These are phyloP conservation scores for Achatina immaculata DNA, from an alignment of 1,140 invertebrate species.

Conservation along the genomic window DNA sequence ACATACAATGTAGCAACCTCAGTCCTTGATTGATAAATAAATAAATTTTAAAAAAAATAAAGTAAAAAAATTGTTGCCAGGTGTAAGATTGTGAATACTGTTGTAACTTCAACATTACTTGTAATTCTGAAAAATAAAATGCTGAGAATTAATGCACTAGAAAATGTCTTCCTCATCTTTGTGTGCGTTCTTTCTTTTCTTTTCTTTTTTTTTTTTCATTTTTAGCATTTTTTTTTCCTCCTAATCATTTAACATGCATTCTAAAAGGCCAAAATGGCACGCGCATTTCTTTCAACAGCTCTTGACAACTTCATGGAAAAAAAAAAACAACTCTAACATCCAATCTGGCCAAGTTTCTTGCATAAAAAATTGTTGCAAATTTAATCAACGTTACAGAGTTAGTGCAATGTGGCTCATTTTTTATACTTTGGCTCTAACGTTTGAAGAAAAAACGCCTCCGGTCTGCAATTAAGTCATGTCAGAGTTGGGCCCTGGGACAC, in stretches of 20 bases:
- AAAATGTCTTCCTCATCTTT: too few species aligned
- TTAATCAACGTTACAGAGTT: background rate
- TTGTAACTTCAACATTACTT: too few species aligned
- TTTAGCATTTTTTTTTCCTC: background rate
- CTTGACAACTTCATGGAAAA: background rate
- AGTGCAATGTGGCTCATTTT: background rate
- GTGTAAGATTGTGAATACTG: too few species aligned
- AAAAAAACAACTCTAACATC: background rate
- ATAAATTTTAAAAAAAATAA: too few species aligned
- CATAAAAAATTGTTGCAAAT: background rate
- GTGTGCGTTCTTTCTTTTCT: slow-evolving; percentile 13
- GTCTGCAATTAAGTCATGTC: background rate
- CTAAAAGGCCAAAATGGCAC: background rate
- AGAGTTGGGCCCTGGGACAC: background rate
- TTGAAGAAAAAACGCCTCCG: background rate
- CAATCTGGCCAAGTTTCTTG: background rate
- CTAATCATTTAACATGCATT: background rate
- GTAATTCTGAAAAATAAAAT: too few species aligned
- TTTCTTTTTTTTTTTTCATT: slow-evolving; percentile 1
- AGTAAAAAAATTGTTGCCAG: too few species aligned
- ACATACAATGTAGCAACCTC: too few species aligned
- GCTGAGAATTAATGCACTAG: too few species aligned
- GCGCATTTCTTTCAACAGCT: background rate
- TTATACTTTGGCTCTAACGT: too few species aligned
- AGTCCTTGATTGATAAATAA: too few species aligned